phyloP scores from a whole-genome alignment of 2,888 invertebrate species.

The Cyaniris semiargus region DNA sequence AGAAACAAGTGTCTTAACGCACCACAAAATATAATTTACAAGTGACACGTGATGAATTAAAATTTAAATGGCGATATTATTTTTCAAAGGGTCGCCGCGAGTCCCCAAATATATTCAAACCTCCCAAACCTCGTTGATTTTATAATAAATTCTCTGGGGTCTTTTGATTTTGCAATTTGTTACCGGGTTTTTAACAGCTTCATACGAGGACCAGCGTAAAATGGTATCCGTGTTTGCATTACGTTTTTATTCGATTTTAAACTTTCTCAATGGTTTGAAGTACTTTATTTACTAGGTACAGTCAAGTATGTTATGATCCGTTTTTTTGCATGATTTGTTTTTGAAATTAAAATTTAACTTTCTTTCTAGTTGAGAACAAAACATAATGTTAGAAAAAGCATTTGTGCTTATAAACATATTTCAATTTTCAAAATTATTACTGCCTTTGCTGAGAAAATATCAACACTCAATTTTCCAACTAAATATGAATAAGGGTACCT shows the following conservation, averaged over 20 bases:
- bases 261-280: not conserved
- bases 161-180: slow-evolving; percentile 77
- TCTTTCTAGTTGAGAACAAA: too few species aligned
- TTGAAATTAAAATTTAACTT: too few species aligned
- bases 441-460: too few species aligned
- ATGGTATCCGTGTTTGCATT: slow-evolving; percentile 10
- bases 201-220: slow-evolving; percentile 19
- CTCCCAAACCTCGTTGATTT: slow-evolving; percentile 41
- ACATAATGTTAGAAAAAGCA: too few species aligned
- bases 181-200: slow-evolving; percentile 45
- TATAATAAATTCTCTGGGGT: slow-evolving; percentile 58
- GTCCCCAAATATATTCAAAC: slow-evolving; percentile 39
- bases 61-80: slow-evolving; percentile 31
- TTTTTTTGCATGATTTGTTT: not conserved
- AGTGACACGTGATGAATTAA: slow-evolving; percentile 25
- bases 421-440: too few species aligned
- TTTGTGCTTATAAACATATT: too few species aligned
- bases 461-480: too few species aligned
- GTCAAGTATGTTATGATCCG: not conserved
- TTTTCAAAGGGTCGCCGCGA: slow-evolving; percentile 36
- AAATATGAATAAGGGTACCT: too few species aligned
- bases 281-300: not conserved
- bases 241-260: slow-evolving; percentile 12
- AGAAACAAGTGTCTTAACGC: not conserved
- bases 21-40: slow-evolving; percentile 17